Evolutionary conservation across 64 coral and sea anemone genomes (phyloP).

Genomic region (Acropora yongei): DNA sequence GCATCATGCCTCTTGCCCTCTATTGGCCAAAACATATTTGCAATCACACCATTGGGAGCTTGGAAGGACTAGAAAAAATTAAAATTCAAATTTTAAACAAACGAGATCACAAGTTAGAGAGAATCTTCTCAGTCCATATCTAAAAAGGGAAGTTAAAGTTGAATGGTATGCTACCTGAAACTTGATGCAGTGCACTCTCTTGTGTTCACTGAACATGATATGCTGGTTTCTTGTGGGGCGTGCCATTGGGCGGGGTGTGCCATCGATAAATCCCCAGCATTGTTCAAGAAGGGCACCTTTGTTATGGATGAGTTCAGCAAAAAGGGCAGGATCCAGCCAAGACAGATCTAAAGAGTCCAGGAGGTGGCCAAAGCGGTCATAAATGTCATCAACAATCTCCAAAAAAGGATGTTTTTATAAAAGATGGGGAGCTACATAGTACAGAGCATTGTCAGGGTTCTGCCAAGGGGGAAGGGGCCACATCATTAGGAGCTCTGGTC

Average conservation of each 20-base stretch:
- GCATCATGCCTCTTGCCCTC: too few relatives aligned
- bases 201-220: too few relatives aligned
- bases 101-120: not conserved
- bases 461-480: not conserved
- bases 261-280: not conserved
- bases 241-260: not conserved
- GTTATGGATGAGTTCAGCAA: not conserved
- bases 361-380: not conserved
- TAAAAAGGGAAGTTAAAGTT: not conserved
- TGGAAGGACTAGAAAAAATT: too few relatives aligned
- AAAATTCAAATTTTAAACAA: not conserved
- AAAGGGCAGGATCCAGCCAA: not conserved
- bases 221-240: too few relatives aligned
- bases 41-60: too few relatives aligned
- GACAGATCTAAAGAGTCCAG: not conserved
- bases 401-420: constrained; percentile 4
- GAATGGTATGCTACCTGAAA: not conserved
- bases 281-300: not conserved
- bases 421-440: not conserved
- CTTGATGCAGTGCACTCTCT: too few relatives aligned
- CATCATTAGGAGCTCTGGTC: not conserved
- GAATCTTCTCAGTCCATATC: not conserved
- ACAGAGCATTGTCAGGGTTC: not conserved
- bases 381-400: not conserved
- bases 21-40: too few relatives aligned